phyloP scores from a whole-genome alignment of 1,140 invertebrate species.

The Branchinecta lynchi region DNA sequence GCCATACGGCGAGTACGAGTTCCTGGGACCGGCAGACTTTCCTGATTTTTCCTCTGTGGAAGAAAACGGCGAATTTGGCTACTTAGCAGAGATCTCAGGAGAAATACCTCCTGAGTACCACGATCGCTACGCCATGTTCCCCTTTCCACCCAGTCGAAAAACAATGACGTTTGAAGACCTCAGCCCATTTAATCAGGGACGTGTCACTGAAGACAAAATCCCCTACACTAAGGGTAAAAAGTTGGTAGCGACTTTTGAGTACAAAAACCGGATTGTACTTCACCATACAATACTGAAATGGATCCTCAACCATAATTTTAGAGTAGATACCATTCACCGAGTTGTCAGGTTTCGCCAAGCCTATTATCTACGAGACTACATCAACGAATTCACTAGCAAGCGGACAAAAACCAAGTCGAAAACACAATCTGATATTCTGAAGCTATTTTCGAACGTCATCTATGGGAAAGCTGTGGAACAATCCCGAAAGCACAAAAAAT shows the following conservation, averaged over 20 bases:
- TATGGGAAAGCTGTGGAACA: background rate
- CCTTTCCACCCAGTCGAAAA: background rate
- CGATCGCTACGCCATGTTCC: too few species aligned
- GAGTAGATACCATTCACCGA: too few species aligned
- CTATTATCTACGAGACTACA: background rate
- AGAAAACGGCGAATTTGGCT: constrained; percentile 1
- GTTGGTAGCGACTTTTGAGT: background rate
- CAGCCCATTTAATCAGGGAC: background rate
- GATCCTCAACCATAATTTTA: constrained; percentile 6
- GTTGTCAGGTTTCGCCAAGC: too few species aligned
- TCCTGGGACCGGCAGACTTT: background rate
- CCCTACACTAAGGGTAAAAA: background rate
- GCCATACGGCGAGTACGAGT: background rate
- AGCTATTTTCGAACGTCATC: background rate
- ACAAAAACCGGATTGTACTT: background rate
- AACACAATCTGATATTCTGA: background rate
- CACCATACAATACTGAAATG: background rate
- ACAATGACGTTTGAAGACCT: background rate
- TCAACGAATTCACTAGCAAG: background rate
- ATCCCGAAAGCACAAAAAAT: background rate
- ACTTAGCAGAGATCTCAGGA: background rate
- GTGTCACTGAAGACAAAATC: background rate
- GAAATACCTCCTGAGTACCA: too few species aligned
- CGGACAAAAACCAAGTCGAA: background rate
- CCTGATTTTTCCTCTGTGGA: background rate